phyloP scores from a whole-genome alignment of 92 coral and sea anemone species.

The Montipora capitata region DNA sequence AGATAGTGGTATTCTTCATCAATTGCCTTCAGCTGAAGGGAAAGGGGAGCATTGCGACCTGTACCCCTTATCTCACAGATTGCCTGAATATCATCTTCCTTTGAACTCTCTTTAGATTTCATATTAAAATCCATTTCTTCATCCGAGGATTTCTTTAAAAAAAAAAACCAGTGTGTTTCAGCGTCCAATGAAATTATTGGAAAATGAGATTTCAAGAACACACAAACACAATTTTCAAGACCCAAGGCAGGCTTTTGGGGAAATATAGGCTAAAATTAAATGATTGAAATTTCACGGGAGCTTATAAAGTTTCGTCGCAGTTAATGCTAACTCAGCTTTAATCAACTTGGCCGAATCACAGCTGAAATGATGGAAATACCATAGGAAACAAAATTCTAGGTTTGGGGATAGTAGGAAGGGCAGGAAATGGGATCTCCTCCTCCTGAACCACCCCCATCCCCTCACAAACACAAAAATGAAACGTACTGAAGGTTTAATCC shows the following conservation, averaged over 20 bases:
- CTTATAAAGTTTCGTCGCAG: too few species aligned
- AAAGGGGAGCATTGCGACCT: slow-evolving; percentile 89
- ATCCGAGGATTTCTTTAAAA: slow-evolving; percentile 75
- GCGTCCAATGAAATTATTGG: not conserved
- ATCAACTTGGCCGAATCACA: too few species aligned
- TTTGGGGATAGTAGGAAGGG: too few species aligned
- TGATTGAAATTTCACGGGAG: too few species aligned
- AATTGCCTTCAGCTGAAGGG: slow-evolving; percentile 92
- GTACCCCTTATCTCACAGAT: slow-evolving; percentile 96
- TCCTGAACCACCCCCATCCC: not conserved
- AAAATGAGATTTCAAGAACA: too few species aligned
- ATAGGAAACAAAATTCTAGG: too few species aligned
- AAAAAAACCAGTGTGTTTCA: not conserved
- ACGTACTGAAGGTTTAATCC: slow-evolving; percentile 89
- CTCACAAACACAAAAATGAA: not conserved
- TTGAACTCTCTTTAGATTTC: slow-evolving; percentile 92
- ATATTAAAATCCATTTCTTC: slow-evolving; percentile 92
- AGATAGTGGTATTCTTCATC: slow-evolving; percentile 97
- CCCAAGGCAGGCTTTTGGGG: not conserved
- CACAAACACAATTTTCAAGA: not conserved
- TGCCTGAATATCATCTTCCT: slow-evolving; percentile 97
- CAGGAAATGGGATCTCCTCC: too few species aligned
- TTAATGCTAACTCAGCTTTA: too few species aligned
- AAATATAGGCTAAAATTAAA: too few species aligned
- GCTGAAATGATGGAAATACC: too few species aligned